Evolutionary conservation across 2,888 invertebrate genomes (phyloP).

Genomic region (Pterostichus madidus): DNA sequence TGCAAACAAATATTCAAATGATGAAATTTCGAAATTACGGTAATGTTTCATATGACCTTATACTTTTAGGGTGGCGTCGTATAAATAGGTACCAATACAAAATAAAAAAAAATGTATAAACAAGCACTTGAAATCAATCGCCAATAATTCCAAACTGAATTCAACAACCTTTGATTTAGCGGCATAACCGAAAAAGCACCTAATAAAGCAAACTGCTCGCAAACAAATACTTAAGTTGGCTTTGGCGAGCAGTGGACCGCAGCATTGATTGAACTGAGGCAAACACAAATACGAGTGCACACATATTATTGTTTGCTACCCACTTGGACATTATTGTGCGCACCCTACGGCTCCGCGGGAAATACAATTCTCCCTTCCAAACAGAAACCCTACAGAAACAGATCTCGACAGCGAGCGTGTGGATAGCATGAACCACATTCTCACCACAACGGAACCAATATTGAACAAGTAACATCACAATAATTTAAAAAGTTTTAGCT

Average conservation of each 20-base stretch:
- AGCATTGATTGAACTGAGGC: constrained; percentile 22
- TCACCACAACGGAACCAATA: constrained; percentile 28
- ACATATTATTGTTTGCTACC: constrained; percentile 54
- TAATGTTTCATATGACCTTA: too few species aligned
- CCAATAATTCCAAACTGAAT: background rate
- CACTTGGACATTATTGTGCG: constrained; percentile 55
- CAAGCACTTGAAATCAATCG: constrained; percentile 27
- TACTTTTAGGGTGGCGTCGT: too few species aligned
- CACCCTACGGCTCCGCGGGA: constrained; percentile 54
- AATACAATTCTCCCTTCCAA: constrained; percentile 51
- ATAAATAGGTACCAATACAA: too few species aligned
- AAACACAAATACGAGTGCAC: constrained; percentile 54
- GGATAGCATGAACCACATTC: constrained; percentile 47
- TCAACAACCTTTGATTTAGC: constrained; percentile 10
- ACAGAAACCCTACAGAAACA: constrained; percentile 52
- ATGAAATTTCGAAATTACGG: too few species aligned
- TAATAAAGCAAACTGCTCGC: constrained; percentile 50
- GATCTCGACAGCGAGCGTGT: constrained; percentile 46
- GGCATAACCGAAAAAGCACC: constrained; percentile 34
- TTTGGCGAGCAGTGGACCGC: constrained; percentile 24
- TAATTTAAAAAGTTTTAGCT: too few species aligned
- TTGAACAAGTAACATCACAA: background rate
- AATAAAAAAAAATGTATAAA: too few species aligned
- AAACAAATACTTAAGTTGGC: constrained; percentile 50
- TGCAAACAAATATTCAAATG: too few species aligned